Evolutionary conservation across 2,113 vertebrate species (phyloP).

Genomic region (Uropsilus gracilis): DNA sequence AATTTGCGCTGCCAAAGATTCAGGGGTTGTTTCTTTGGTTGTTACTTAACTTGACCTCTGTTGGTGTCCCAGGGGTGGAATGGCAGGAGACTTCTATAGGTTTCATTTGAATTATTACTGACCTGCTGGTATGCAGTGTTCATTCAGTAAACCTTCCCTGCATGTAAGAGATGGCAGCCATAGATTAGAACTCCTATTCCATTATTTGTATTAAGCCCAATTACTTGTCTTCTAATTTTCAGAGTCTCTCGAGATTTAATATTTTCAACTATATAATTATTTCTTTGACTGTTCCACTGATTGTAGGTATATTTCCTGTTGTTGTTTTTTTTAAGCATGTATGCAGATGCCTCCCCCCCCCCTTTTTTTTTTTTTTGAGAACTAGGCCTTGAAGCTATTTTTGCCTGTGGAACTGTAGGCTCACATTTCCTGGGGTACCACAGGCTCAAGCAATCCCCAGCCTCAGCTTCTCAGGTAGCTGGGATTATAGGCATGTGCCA

Average conservation of each 20-base stretch:
- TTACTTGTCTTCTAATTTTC: neutral
- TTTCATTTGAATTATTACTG: conserved; percentile 19
- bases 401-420: too few species aligned
- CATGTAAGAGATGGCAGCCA: neutral
- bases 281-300: neutral
- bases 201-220: neutral
- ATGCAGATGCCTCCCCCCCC: too few species aligned
- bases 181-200: neutral
- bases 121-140: neutral
- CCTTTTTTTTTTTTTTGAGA: too few species aligned
- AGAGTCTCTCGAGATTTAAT: neutral
- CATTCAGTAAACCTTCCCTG: neutral
- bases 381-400: too few species aligned
- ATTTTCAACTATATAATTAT: neutral
- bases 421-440: too few species aligned
- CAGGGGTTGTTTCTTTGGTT: neutral
- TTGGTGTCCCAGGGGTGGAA: neutral
- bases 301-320: neutral
- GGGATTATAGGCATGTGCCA: too few species aligned
- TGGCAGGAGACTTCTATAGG: neutral
- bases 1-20: neutral
- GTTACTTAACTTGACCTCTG: neutral
- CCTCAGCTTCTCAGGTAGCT: too few species aligned
- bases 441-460: too few species aligned
- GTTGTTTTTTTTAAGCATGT: neutral